Percentiles rank a stretch among this genome's conserved stretches.
These are phyloP conservation scores for Pteropus alecto DNA, from an alignment of 2,113 vertebrate species.

Conservation along the genomic window DNA sequence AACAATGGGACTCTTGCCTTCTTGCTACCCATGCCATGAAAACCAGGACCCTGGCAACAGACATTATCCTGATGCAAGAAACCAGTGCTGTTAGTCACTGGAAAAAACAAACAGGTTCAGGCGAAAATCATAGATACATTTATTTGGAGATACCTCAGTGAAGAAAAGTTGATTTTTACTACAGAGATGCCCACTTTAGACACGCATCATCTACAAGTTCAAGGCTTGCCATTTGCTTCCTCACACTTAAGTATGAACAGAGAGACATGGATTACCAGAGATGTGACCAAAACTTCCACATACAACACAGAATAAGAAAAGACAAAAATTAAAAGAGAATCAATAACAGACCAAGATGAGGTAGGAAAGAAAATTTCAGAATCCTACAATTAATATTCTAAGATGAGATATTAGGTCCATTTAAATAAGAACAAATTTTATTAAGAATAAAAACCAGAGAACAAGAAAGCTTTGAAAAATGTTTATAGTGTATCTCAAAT, in stretches of 20 bases:
- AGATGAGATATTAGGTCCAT: background rate
- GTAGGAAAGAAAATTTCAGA: background rate
- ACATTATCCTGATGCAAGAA: background rate
- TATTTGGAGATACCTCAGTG: background rate
- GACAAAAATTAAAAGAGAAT: background rate
- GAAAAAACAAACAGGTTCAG: background rate
- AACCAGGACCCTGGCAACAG: background rate
- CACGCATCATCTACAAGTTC: background rate
- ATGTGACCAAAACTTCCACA: background rate
- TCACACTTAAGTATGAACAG: background rate
- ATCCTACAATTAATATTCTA: background rate
- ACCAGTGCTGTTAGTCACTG: background rate
- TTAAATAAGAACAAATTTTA: background rate
- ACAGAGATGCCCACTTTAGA: background rate
- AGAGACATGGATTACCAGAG: background rate
- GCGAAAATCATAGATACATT: background rate
- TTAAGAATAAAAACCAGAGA: background rate
- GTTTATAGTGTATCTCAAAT: background rate
- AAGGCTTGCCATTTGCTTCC: background rate
- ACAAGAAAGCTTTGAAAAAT: background rate
- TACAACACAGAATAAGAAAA: background rate
- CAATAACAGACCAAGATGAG: background rate
- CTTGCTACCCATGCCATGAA: too few relatives aligned
- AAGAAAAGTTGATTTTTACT: background rate
- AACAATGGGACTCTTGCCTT: background rate